phyloP scores from a whole-genome alignment of 2,888 invertebrate species.

The Microctonus brassicae region DNA sequence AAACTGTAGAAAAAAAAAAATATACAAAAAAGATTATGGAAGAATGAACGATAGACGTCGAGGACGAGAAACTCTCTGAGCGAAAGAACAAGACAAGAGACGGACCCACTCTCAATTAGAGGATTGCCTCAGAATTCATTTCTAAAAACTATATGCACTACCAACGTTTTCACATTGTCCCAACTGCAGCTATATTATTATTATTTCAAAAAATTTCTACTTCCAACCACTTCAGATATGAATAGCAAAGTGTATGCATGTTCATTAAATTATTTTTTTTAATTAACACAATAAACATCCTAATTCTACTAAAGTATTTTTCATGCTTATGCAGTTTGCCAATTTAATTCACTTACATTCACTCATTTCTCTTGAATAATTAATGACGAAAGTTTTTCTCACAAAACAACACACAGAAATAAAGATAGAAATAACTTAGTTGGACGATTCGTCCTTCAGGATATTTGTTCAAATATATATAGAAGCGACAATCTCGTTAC shows the following conservation, averaged over 20 bases:
- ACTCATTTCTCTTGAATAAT: neutral
- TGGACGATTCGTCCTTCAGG: neutral
- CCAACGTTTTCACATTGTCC: neutral
- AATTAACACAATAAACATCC: neutral
- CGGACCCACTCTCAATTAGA: conserved; percentile 52
- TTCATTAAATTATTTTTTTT: neutral
- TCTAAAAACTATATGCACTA: conserved; percentile 48
- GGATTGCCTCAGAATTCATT: conserved; percentile 52
- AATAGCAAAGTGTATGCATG: neutral
- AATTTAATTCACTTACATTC: neutral
- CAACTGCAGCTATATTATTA: neutral
- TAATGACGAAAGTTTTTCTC: neutral
- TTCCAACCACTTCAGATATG: neutral
- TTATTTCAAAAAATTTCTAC: neutral
- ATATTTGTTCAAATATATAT: conserved; percentile 13
- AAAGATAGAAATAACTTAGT: neutral
- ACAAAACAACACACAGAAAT: neutral
- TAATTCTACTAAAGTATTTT: neutral
- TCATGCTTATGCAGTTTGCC: neutral
- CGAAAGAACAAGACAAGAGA: conserved; percentile 38
- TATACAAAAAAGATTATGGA: conserved; percentile 37
- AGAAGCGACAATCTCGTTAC: conserved; percentile 42
- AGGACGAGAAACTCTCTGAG: neutral
- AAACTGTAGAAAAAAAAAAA: neutral
- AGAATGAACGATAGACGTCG: conserved; percentile 22